A percentile compares a stretch with the other conserved stretches of the same genome.
phyloP scores from a whole-genome alignment of 2,797 vertebrate species.

The Eupleurogrammus muticus region DNA sequence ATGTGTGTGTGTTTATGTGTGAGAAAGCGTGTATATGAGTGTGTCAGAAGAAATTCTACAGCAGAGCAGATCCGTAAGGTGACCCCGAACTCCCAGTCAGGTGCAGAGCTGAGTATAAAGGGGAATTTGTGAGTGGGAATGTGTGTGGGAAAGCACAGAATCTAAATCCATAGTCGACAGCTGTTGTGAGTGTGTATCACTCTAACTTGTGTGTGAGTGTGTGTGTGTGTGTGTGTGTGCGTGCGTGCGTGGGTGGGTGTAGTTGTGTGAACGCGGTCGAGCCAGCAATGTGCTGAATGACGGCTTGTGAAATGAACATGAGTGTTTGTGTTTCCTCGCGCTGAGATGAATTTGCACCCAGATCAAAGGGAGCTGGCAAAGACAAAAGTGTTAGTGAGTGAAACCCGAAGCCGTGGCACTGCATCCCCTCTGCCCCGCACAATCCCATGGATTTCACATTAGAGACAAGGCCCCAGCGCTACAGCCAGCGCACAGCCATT shows the following conservation, averaged over 20 bases:
- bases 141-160: constrained; percentile 75
- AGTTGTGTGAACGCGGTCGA: constrained; percentile 46
- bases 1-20: constrained; percentile 21
- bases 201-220: constrained; percentile 49
- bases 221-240: constrained; percentile 48
- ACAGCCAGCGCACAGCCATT: constrained; percentile 40
- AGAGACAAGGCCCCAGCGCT: constrained; percentile 47
- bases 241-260: constrained; percentile 47
- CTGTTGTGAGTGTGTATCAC: constrained; percentile 73
- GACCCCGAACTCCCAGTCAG: constrained; percentile 83
- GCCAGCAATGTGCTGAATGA: constrained; percentile 48
- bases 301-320: constrained; percentile 56
- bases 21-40: constrained; percentile 27
- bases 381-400: constrained; percentile 54
- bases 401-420: constrained; percentile 65
- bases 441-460: constrained; percentile 64
- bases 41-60: constrained; percentile 67
- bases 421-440: constrained; percentile 38
- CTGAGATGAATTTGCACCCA: constrained; percentile 62
- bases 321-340: constrained; percentile 71
- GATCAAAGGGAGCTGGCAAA: constrained; percentile 71
- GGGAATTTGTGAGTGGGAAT: constrained; percentile 78
- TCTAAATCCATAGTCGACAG: constrained; percentile 82
- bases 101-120: constrained; percentile 79
- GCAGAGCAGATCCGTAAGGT: constrained; percentile 74